Evolutionary conservation across 23 tunicate species (phyloP), one percentile per base, ranked within the genome.

Genomic region (Styela clava): DNA sequence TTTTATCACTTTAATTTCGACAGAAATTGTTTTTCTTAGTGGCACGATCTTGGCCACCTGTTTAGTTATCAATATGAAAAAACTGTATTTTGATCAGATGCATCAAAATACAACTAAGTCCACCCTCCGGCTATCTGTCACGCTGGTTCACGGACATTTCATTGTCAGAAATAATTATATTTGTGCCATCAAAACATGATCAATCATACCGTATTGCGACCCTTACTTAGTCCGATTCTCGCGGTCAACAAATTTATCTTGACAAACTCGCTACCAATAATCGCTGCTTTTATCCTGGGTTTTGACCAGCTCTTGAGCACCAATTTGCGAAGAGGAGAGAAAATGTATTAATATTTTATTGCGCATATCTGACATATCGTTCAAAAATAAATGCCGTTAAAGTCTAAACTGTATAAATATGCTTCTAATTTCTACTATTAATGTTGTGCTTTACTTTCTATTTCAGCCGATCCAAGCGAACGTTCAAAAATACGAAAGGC

Each of bases 391-490:
- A n/a, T n/a, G n/a, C n/a, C n/a, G n/a, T n/a, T n/a, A n/a, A n/a
- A n/a, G n/a, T n/a, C n/a, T n/a, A n/a, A n/a, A n/a, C n/a, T n/a
- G n/a, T n/a, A n/a, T n/a, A n/a, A n/a, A n/a, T n/a, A n/a, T n/a
- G n/a, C n/a, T n/a, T n/a, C n/a, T n/a, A n/a, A n/a, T n/a, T n/a
- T n/a, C n/a, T n/a, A n/a, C n/a, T n/a, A n/a, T n/a, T n/a, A n/a
- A n/a, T n/a, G n/a, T n/a, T n/a, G n/a, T n/a, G n/a, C n/a, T n/a
- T n/a, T n/a, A n/a, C n/a, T n/a, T n/a, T n/a, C n/a, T n/a, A n/a
- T 76, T 52, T 52, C 64, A 76, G 81, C 81, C n/a, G 65, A 76
- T 52, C 65, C 81, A 16, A 24, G 64, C 19, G 22, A 44, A 1
- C 64, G 81, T 12, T 52, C 21, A 44, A 76, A 27, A 12, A n/a